A percentile compares a stretch with the other conserved stretches of the same genome.
Conservation (phyloP, 92 coral and sea anemone genomes). For the Porites lobata region DNA sequence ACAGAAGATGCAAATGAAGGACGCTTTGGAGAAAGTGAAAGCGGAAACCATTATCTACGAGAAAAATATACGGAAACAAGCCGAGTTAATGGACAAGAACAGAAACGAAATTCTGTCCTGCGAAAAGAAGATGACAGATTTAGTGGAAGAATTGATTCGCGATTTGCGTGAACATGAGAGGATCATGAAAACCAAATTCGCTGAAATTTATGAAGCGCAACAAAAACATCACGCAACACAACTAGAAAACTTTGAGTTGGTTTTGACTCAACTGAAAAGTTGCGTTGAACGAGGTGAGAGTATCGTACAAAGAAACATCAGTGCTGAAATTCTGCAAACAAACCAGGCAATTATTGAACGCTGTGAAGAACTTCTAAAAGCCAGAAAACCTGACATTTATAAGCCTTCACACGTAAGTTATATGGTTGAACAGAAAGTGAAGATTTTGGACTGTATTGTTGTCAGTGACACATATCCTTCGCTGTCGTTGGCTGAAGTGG, state of each 20-base stretch:
- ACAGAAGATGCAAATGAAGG: neutral
- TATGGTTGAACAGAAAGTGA: neutral
- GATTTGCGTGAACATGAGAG: conserved; percentile 21
- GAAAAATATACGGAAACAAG: neutral
- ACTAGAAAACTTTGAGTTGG: conserved; percentile 13
- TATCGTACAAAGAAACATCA: neutral
- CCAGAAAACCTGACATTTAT: neutral
- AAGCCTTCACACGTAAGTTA: neutral
- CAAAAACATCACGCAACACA: neutral
- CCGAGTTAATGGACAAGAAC: neutral
- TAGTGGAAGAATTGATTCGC: conserved; percentile 11
- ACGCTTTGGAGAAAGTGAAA: conserved; percentile 10
- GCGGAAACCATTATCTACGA: neutral
- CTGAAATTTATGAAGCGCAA: conserved; percentile 15
- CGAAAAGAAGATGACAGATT: neutral
- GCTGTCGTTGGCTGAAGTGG: conserved; percentile 46
- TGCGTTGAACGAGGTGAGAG: neutral
- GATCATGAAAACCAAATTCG: neutral
- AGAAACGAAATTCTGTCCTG: neutral
- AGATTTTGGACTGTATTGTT: conserved; percentile 31
- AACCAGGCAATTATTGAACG: conserved; percentile 5
- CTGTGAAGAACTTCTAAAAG: conserved; percentile 4
- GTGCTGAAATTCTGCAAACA: conserved; percentile 25
- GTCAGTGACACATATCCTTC: conserved; percentile 55
- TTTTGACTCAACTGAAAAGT: conserved; percentile 8